Evolutionary conservation across 2,113 vertebrate species (phyloP).

Genomic region (Riparia riparia): DNA sequence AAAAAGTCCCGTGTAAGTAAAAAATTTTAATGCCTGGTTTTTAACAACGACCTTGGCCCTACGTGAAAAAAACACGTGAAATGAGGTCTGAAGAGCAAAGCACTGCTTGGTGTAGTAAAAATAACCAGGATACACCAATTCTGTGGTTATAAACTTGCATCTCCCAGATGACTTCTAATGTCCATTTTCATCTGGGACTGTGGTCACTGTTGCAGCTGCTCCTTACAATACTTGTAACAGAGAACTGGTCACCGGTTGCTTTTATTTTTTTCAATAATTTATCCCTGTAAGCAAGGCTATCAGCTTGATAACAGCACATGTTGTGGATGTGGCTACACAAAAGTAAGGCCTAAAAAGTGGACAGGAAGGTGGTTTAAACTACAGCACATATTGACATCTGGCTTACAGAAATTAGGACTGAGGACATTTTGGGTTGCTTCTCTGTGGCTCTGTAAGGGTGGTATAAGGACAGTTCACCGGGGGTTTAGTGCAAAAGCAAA

Average conservation of each 20-base stretch:
- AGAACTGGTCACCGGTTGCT: background rate
- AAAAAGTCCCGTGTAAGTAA: constrained; percentile 94
- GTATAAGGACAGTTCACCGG: background rate
- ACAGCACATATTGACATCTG: background rate
- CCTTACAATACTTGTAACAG: background rate
- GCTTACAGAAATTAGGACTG: background rate
- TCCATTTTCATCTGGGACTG: background rate
- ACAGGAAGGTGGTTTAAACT: background rate
- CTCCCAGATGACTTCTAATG: background rate
- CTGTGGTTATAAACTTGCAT: background rate
- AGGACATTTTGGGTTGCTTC: background rate
- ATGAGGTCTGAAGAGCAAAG: background rate
- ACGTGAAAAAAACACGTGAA: background rate
- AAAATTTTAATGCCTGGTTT: background rate
- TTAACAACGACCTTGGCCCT: background rate
- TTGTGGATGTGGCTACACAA: background rate
- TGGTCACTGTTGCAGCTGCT: background rate
- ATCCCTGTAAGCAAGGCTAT: background rate
- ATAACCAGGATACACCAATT: background rate
- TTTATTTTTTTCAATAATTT: background rate
- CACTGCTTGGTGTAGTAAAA: background rate
- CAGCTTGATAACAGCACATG: background rate
- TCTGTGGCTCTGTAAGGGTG: background rate
- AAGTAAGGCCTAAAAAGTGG: background rate
- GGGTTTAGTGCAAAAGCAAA: background rate